These are phyloP conservation scores for Himalopsyche kuldschensis DNA, from an alignment of 2,888 invertebrate species.

Conservation along the genomic window DNA sequence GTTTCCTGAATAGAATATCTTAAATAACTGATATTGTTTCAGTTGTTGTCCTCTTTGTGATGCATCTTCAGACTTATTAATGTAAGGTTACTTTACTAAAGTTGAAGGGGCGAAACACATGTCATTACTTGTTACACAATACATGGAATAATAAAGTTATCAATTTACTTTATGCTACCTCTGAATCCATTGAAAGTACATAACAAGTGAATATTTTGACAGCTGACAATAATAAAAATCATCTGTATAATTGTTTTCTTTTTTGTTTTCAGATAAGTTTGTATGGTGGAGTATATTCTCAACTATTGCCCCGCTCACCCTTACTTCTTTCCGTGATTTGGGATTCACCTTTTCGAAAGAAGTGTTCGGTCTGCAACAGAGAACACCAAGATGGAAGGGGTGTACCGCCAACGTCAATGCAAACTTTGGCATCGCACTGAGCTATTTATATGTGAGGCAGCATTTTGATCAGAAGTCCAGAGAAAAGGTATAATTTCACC, in stretches of 20 bases:
- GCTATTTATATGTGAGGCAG: slow-evolving; percentile 64
- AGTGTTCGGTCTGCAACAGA: slow-evolving; percentile 65
- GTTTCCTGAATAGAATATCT: no score
- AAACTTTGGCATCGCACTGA: slow-evolving; percentile 68
- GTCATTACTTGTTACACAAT: no score
- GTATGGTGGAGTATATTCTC: slow-evolving; percentile 73
- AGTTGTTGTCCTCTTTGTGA: no score
- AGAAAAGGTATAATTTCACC: slow-evolving; percentile 55
- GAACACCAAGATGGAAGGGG: slow-evolving; percentile 66
- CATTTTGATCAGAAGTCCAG: slow-evolving; percentile 63
- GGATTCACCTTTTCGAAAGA: slow-evolving; percentile 68
- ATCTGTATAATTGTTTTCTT: background rate
- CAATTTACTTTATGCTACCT: no score
- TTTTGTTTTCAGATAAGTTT: slow-evolving; percentile 62
- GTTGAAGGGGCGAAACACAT: no score
- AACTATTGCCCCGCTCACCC: slow-evolving; percentile 65
- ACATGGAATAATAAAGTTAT: no score
- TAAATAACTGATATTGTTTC: no score
- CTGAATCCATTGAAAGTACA: no score
- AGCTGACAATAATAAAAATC: background rate
- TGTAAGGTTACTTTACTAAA: no score
- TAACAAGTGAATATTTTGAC: no score
- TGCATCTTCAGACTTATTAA: no score
- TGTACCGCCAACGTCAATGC: slow-evolving; percentile 66
- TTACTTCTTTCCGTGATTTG: slow-evolving; percentile 59